phyloP scores from a whole-genome alignment of 2,113 vertebrate species.

The Pholis gunnellus region DNA sequence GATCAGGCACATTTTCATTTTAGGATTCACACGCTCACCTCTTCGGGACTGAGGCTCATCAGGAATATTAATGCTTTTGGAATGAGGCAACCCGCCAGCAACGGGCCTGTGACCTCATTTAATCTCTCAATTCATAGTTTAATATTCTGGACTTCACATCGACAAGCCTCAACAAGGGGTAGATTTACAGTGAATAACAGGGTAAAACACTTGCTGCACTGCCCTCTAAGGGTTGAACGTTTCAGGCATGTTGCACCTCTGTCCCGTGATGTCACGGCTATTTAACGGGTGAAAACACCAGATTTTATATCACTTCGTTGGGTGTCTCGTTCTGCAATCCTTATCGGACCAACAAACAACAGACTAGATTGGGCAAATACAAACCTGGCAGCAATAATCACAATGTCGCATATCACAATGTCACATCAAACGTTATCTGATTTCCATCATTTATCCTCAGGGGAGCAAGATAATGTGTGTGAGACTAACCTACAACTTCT shows the following conservation, averaged over 20 bases:
- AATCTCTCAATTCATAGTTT: constrained; percentile 25
- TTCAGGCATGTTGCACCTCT: not conserved
- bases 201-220: not conserved
- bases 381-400: not conserved
- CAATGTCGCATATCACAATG: not conserved
- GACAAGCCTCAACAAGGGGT: constrained; percentile 4
- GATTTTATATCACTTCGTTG: not conserved
- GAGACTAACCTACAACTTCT: constrained; percentile 19
- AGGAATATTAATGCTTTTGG: constrained; percentile 32
- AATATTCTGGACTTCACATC: not conserved
- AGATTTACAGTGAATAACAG: not conserved
- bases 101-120: constrained; percentile 23
- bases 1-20: not conserved
- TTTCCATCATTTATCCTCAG: not conserved
- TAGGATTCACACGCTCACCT: constrained; percentile 10
- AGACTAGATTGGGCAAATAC: not conserved
- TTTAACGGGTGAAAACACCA: not conserved
- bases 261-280: not conserved
- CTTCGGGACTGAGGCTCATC: not conserved
- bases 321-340: not conserved
- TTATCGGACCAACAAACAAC: not conserved
- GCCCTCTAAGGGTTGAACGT: not conserved
- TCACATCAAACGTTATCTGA: not conserved
- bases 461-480: not conserved
- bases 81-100: constrained; percentile 44